Percentiles rank a stretch among this genome's conserved stretches.
phyloP scores from a whole-genome alignment of 1,140 invertebrate genomes.

The Drosophila auraria region DNA sequence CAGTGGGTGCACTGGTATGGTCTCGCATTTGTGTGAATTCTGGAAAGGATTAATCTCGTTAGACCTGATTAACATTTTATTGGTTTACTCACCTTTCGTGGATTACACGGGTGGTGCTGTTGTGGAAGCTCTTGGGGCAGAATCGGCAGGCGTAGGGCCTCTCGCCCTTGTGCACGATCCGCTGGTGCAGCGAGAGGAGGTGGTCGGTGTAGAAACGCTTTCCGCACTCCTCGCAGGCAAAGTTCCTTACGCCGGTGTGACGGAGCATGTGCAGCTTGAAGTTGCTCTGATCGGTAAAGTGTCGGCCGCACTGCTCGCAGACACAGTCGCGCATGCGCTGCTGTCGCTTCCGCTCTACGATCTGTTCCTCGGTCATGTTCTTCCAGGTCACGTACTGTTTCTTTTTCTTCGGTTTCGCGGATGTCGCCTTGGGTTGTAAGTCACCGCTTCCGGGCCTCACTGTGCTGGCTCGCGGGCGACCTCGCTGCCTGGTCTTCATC shows the following conservation, averaged over 20 bases:
- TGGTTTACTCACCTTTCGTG: constrained; percentile 49
- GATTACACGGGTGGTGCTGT: constrained; percentile 62
- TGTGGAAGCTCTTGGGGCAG: constrained; percentile 60
- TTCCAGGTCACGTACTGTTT: constrained; percentile 65
- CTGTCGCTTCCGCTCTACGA: constrained; percentile 45
- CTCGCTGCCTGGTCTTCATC: neutral
- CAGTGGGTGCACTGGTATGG: constrained; percentile 57
- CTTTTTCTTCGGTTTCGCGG: constrained; percentile 12
- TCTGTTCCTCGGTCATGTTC: constrained; percentile 63
- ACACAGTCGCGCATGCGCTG: constrained; percentile 61
- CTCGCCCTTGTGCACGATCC: constrained; percentile 61
- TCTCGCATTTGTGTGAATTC: constrained; percentile 58
- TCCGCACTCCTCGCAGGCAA: constrained; percentile 48
- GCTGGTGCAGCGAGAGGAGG: constrained; percentile 52
- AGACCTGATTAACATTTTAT: too few species aligned
- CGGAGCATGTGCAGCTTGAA: constrained; percentile 70
- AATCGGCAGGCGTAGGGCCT: constrained; percentile 62
- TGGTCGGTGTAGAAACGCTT: constrained; percentile 65
- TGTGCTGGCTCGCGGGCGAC: constrained; percentile 2
- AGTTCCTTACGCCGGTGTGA: constrained; percentile 66
- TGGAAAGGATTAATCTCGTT: constrained; percentile 5
- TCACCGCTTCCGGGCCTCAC: neutral
- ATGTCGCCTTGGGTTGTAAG: neutral
- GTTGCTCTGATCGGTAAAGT: constrained; percentile 70
- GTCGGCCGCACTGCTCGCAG: constrained; percentile 66